These are phyloP conservation scores for Neuroscelio doddi DNA, from an alignment of 2,888 invertebrate species.

Conservation along the genomic window DNA sequence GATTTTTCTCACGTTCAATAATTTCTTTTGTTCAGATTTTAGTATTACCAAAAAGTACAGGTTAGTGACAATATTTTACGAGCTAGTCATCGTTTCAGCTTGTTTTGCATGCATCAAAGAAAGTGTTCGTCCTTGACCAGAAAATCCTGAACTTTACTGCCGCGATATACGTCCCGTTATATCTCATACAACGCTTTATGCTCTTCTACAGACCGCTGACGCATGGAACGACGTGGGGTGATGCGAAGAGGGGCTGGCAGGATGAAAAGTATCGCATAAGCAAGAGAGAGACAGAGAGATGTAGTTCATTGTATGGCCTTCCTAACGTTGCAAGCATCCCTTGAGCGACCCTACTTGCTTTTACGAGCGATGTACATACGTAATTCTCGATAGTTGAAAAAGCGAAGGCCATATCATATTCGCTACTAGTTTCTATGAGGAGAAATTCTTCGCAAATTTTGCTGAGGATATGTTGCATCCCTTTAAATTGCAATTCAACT, in stretches of 20 bases:
- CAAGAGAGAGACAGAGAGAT: conserved; percentile 18
- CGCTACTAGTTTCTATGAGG: conserved; percentile 33
- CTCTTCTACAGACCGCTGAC: conserved; percentile 25
- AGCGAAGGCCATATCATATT: conserved; percentile 51
- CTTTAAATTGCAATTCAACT: conserved; percentile 4
- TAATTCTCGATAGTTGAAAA: conserved; percentile 56
- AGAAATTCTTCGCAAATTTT: conserved; percentile 35
- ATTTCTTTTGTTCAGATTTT: no score
- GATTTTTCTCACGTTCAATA: no score
- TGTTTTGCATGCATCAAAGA: conserved; percentile 21
- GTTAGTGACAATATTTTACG: not conserved
- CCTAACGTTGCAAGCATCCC: conserved; percentile 42
- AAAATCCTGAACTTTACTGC: conserved; percentile 44
- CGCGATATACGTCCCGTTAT: conserved; percentile 10
- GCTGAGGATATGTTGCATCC: conserved; percentile 19
- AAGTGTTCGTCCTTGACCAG: conserved; percentile 43
- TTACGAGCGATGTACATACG: conserved; percentile 58
- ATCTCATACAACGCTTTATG: conserved; percentile 34
- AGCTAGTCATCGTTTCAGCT: not conserved
- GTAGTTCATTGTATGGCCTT: conserved; percentile 32
- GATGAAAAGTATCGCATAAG: conserved; percentile 36
- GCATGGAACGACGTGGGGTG: conserved; percentile 34
- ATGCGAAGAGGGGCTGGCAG: conserved; percentile 33
- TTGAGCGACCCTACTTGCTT: conserved; percentile 58
- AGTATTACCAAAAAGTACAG: no score